Evolutionary conservation across 2,888 invertebrate species (phyloP), one percentile per base, ranked within the genome.

Genomic region (Drosophila maculinotata): DNA sequence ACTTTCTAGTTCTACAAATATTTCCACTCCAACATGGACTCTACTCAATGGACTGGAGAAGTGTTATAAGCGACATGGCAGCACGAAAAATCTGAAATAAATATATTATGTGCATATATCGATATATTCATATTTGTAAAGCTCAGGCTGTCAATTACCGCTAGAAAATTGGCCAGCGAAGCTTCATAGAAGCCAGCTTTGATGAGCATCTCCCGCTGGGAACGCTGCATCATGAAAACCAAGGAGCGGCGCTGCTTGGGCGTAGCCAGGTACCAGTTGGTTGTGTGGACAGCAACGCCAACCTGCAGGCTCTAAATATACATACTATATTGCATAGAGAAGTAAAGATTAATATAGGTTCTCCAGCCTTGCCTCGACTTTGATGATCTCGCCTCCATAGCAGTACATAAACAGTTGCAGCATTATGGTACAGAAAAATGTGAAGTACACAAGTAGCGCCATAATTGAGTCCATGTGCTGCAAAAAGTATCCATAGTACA

Each of bases 331-430:
- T 9, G 31, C n/a, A 12, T 14, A 1, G 6, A 17, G 15, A 28
- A 39, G 3, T n/a, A 42, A 23, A 14, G 41, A 10, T 9, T 1
- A 38, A 6, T 30, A n/a, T 15, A 10, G 9, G n/a, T n/a, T 12
- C 28, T 6, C 10, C 6, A 30, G 12, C 2, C 73, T 30, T 66
- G 76, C 90, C 87, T 91, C 91, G 4, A 74, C 60, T 74, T 88
- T 90, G 5, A 90, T 75, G 14, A 91, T 88, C 54, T 90, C 91
- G 0, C 91, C 90, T 12, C 90, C 90, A 48, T 90, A 90, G 45
- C 91, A 91, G 49, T 91, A 90, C 9, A 90, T 89, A 15, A 90
- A 80, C 4, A 90, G 71, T 64, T 90, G 90, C 60, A 91, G 44
- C 76, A 91, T 69, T 28, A 90, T 90, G 2, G 90, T 83, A 2